Percentiles rank a stretch among this genome's conserved stretches.
Evolutionary conservation across 2,797 vertebrate genomes (phyloP).

Genomic region (Lagocephalus sceleratus): DNA sequence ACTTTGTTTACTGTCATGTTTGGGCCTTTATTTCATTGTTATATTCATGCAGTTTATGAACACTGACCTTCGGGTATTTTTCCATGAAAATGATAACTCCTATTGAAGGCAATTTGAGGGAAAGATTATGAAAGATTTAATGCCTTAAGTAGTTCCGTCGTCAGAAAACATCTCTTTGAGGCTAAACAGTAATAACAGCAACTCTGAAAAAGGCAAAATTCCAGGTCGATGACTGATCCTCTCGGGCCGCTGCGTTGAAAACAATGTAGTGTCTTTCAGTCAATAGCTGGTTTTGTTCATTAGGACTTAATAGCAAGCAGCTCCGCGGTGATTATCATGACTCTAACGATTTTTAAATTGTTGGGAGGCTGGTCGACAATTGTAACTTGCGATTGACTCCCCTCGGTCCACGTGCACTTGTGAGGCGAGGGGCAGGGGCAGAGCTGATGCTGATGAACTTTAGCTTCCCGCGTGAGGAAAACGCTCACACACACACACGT

Average conservation of each 20-base stretch:
- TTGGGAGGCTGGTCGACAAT: conserved; percentile 5
- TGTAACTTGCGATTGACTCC: conserved; percentile 3
- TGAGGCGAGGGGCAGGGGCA: too few species aligned
- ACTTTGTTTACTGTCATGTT: too few species aligned
- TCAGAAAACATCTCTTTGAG: background rate
- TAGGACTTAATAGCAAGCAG: background rate
- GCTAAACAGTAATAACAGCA: background rate
- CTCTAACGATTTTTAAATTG: conserved; percentile 10
- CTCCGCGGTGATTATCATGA: background rate
- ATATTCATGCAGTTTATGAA: too few species aligned
- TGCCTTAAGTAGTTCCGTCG: background rate
- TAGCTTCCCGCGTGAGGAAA: background rate
- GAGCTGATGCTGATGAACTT: conserved; percentile 37
- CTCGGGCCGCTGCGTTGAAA: background rate
- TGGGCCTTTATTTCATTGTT: too few species aligned
- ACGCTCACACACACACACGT: conserved; percentile 6
- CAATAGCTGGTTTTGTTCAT: conserved; percentile 11
- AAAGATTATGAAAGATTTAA: conserved; percentile 2
- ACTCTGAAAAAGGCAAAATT: conserved; percentile 7
- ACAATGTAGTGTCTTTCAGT: background rate
- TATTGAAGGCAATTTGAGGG: background rate
- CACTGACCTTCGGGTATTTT: too few species aligned
- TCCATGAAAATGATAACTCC: too few species aligned
- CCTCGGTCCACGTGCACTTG: conserved; percentile 4
- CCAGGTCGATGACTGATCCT: background rate